Conservation (phyloP, 2,888 invertebrate genomes). For the Luperina nickerlii region DNA sequence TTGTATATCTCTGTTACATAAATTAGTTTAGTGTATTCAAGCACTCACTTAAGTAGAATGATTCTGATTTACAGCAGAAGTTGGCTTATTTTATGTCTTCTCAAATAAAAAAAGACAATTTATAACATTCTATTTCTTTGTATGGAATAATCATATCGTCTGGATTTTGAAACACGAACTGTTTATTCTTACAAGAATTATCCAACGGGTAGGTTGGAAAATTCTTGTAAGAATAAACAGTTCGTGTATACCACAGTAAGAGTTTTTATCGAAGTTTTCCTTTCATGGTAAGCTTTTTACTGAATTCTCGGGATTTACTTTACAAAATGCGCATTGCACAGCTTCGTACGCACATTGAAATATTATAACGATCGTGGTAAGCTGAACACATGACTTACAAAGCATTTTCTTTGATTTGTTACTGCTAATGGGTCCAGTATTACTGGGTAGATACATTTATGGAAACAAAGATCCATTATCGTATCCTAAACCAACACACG, state of each 20-base stretch:
- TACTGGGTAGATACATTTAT: conserved; percentile 34
- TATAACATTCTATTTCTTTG: neutral
- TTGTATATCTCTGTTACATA: conserved; percentile 16
- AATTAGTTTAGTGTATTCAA: conserved; percentile 38
- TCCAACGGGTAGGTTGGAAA: no score
- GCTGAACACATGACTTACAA: conserved; percentile 57
- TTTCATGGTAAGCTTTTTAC: conserved; percentile 56
- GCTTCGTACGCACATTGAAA: conserved; percentile 65
- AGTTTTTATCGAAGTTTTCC: conserved; percentile 25
- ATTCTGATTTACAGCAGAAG: conserved; percentile 31
- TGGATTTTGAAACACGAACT: neutral
- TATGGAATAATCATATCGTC: conserved; percentile 24
- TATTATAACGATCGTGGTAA: conserved; percentile 66
- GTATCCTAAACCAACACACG: conserved; percentile 63
- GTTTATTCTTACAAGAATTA: conserved; percentile 14
- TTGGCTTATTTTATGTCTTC: conserved; percentile 6
- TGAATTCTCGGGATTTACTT: conserved; percentile 55
- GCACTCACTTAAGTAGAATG: conserved; percentile 7
- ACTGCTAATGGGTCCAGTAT: conserved; percentile 36
- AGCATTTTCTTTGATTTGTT: conserved; percentile 64
- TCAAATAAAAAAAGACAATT: conserved; percentile 3
- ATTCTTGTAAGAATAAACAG: no score
- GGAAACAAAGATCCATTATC: conserved; percentile 55
- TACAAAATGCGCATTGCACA: conserved; percentile 64
- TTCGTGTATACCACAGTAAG: conserved; percentile 29